phyloP scores from a whole-genome alignment of 1,140 invertebrate species.

The Pseudomyrmex concolor region DNA sequence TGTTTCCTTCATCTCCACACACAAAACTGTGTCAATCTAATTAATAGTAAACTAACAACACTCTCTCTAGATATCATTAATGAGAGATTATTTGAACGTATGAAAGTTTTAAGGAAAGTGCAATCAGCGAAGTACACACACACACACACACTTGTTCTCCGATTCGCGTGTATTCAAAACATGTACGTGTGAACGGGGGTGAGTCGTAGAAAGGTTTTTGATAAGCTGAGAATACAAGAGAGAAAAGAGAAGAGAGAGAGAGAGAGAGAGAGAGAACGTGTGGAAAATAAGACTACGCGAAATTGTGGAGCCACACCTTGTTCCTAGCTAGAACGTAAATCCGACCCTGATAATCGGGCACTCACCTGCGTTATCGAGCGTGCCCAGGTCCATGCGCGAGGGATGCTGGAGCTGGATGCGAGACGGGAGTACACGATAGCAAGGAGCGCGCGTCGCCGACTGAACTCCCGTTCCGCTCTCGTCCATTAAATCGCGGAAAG shows the following conservation, averaged over 20 bases:
- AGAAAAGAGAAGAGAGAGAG: no score
- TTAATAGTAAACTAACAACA: no score
- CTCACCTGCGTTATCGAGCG: slow-evolving; percentile 52
- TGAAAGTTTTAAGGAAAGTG: no score
- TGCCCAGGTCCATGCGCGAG: slow-evolving; percentile 19
- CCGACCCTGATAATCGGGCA: slow-evolving; percentile 30
- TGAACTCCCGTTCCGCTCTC: slow-evolving; percentile 66
- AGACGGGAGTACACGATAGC: slow-evolving; percentile 51
- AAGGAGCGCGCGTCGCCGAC: slow-evolving; percentile 73
- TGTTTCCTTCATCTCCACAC: no score
- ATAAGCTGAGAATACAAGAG: neutral
- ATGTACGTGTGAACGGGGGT: no score
- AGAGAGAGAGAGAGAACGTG: no score
- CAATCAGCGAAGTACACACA: no score
- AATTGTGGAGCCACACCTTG: neutral
- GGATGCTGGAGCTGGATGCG: slow-evolving; percentile 2
- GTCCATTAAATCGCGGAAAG: slow-evolving; percentile 69
- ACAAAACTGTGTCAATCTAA: no score
- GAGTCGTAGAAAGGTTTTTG: neutral
- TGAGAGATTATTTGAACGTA: no score
- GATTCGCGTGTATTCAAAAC: no score
- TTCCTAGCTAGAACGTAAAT: slow-evolving; percentile 20
- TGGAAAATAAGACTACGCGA: neutral
- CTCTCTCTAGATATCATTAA: no score
- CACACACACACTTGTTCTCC: no score